phyloP scores from a whole-genome alignment of 2,888 invertebrate species.

The Criorhina ranunculi region DNA sequence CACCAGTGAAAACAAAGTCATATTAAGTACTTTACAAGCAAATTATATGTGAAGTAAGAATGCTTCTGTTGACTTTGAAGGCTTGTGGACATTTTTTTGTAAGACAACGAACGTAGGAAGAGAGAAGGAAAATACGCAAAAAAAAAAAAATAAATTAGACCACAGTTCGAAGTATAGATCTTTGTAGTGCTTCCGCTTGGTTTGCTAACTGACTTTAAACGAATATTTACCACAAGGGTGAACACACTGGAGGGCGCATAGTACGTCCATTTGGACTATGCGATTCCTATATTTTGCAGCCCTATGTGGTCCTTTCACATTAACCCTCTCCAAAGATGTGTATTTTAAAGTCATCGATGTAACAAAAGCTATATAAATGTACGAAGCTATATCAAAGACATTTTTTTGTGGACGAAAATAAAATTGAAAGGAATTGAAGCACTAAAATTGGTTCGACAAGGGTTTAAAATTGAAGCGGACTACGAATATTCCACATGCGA shows the following conservation, averaged over 20 bases:
- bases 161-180: constrained; percentile 71
- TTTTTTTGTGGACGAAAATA: constrained; percentile 54
- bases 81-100: constrained; percentile 53
- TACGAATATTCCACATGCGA: constrained; percentile 38
- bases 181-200: constrained; percentile 74
- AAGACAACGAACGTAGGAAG: constrained; percentile 40
- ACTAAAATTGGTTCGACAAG: constrained; percentile 73
- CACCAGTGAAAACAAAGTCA: constrained; percentile 56
- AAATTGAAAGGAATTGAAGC: constrained; percentile 71
- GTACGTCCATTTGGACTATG: constrained; percentile 45
- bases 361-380: constrained; percentile 65
- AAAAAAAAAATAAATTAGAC: constrained; percentile 70
- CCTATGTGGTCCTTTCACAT: constrained; percentile 58
- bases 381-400: constrained; percentile 59
- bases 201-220: constrained; percentile 67
- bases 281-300: constrained; percentile 38
- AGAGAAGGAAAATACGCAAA: constrained; percentile 44
- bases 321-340: constrained; percentile 58
- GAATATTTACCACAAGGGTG: constrained; percentile 71
- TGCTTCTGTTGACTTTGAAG: constrained; percentile 57
- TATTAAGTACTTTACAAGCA: constrained; percentile 59
- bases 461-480: constrained; percentile 59
- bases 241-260: constrained; percentile 35
- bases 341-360: constrained; percentile 47
- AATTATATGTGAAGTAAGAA: constrained; percentile 68